These are phyloP conservation scores for Callionymus lyra DNA, from an alignment of 2,113 vertebrate species.

Conservation along the genomic window DNA sequence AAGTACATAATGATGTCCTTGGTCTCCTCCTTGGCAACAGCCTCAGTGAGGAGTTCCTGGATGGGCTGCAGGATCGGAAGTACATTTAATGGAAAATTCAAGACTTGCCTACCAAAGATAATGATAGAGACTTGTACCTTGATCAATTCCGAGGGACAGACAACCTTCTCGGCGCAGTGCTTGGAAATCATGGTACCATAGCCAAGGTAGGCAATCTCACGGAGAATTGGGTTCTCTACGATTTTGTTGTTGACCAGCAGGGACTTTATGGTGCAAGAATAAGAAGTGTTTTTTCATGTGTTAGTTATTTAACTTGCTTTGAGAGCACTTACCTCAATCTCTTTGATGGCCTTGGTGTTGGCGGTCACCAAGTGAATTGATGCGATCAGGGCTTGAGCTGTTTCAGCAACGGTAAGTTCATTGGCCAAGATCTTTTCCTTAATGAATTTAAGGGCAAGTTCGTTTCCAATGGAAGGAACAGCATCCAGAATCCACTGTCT, in stretches of 20 bases:
- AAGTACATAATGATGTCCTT: constrained; percentile 64
- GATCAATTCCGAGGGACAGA: constrained; percentile 42
- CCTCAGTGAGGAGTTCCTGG: constrained; percentile 63
- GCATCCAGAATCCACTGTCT: constrained; percentile 72
- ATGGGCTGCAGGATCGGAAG: constrained; percentile 59
- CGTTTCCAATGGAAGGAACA: constrained; percentile 55
- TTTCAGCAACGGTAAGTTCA: constrained; percentile 57
- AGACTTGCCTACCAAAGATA: background rate
- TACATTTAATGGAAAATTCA: background rate
- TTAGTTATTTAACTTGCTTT: background rate
- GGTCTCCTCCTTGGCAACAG: constrained; percentile 49
- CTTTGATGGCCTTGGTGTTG: constrained; percentile 51
- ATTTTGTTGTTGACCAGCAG: constrained; percentile 53
- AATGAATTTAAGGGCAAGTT: constrained; percentile 61
- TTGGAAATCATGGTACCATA: constrained; percentile 72
- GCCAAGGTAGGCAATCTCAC: constrained; percentile 61
- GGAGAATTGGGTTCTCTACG: constrained; percentile 38
- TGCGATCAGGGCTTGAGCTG: constrained; percentile 53
- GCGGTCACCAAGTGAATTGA: constrained; percentile 66
- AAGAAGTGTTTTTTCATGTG: background rate
- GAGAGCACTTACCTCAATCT: constrained; percentile 55
- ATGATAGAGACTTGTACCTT: constrained; percentile 33
- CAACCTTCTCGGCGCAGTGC: constrained; percentile 43
- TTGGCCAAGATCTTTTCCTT: constrained; percentile 55
- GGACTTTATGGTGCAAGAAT: constrained; percentile 42